Evolutionary conservation across 2,797 vertebrate species (phyloP), one percentile per base, ranked within the genome.

Genomic region (Benthosema pterotum): DNA sequence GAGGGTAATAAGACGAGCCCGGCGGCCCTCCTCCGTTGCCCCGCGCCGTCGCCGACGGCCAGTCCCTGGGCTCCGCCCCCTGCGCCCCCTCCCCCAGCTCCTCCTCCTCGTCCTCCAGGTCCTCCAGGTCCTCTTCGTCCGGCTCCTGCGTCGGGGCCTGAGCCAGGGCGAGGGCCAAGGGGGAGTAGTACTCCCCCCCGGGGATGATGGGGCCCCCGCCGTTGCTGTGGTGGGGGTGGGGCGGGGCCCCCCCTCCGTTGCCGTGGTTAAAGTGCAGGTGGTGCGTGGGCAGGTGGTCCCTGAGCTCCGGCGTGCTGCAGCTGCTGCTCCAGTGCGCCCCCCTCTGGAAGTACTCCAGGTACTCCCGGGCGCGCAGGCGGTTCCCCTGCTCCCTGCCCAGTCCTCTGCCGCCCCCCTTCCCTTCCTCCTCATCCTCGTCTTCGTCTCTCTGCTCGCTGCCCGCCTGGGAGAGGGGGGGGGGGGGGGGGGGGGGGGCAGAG

Each of bases 301-400:
- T 93, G 92, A 94, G 93, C 91, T 94, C 93, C 49, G 93, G 93
- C 42, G 93, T 94, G 89, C 93, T 94, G 91, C 93, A 94, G 86
- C 91, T 92, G 83, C 93, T 94, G 85, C 90, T 89, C 92, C 92
- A 93, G 72, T 90, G 91, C 16, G 89, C 91, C 85, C 96, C 95
- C 92, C 93, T 94, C 92, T 97, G 97, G 91, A 97, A 99, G 91
- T 94, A 97, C 92, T 98, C 96, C 86, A 99, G 93, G 91, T 96
- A 99, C 88, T 99, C 96, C 83, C 91, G 95, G 88, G 97, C 97
- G 65, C 95, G 94, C 73, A 95, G 89, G 79, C 93, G 90, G 87
- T 97, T 97, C 85, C 95, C 94, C 87, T 95, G 95, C 87, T 96
- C 95, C 77, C 90, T 88, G 71, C 86, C 80, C n/a, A n/a, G n/a